These are phyloP conservation scores for Chaetophractus vellerosus DNA, from an alignment of 2,797 vertebrate species.

Conservation along the genomic window DNA sequence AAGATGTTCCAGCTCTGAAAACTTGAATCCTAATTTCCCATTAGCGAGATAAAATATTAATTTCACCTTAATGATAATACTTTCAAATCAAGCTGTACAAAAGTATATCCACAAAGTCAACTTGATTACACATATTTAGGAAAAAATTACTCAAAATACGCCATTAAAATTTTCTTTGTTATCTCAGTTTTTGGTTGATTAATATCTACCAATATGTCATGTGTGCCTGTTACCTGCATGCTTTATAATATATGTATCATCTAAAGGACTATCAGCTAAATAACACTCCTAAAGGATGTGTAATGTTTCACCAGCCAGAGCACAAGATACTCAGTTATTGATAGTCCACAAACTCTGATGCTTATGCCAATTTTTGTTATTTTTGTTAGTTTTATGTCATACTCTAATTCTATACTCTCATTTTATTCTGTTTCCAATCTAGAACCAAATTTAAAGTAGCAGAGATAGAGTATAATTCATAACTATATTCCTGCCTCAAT, in stretches of 20 bases:
- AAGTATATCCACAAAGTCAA: background rate
- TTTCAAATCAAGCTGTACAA: constrained; percentile 10
- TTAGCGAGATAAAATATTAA: constrained; percentile 41
- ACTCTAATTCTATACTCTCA: background rate
- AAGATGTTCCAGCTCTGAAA: background rate
- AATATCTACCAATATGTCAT: background rate
- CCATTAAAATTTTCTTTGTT: background rate
- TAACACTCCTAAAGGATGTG: background rate
- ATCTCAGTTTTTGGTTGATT: background rate
- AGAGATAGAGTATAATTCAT: background rate
- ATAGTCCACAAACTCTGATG: background rate
- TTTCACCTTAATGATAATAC: background rate
- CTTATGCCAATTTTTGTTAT: background rate
- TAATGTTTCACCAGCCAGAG: background rate
- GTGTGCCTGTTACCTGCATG: background rate
- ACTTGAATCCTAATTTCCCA: background rate
- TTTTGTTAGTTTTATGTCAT: background rate
- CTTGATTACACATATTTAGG: background rate
- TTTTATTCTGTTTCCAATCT: constrained; percentile 44
- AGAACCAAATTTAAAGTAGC: constrained; percentile 40
- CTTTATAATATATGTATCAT: background rate
- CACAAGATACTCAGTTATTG: background rate
- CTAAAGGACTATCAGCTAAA: background rate
- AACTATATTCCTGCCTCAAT: constrained; percentile 22
- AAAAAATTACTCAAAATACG: background rate